Evolutionary conservation across 2,113 vertebrate genomes (phyloP), one percentile per base, ranked within the genome.

Genomic region (Colius striatus): DNA sequence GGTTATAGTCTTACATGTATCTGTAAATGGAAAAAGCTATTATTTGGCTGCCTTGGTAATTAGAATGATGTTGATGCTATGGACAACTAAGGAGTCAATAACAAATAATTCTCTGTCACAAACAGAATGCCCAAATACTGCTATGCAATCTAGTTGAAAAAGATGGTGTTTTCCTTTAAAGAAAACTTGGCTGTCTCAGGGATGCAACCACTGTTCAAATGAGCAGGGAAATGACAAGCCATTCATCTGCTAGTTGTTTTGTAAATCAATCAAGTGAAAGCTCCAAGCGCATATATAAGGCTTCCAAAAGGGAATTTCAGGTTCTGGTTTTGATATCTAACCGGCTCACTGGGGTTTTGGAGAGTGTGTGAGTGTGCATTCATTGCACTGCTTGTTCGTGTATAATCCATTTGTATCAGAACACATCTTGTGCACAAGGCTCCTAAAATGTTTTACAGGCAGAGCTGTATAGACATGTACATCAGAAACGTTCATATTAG

Each of bases 1-100:
- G 82, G 87, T 89, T 96, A 83, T 74, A 93, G 94, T 93, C 91
- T n/a, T 94, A 89, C 80, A 96, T 95, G 89, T 95, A 92, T 54
- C 86, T 92, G 66, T 61, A 93, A 92, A 93, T 34, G 65, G 68
- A 88, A 45, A 84, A 91, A 95, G 89, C 58, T 92, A 66, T 84
- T 84, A 92, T 89, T 85, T 95, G 82, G 67, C 77, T 97, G 87
- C 86, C 82, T 63, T 89, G 78, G 53, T 94, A 96, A 96, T 97
- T 95, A 90, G 77, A 82, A 91, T 77, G 77, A 81, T 87, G 68
- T 45, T 96, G 92, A 95, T 92, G 77, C 94, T 93, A 77, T 65
- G 75, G 87, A 94, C 67, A 84, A 67, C 63, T 93, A 67, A 79
- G 87, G 96, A 78, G 87, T 94, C 41, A 43, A 30, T 92, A 95